A percentile compares a stretch with the other conserved stretches of the same genome.
Evolutionary conservation across 2,888 invertebrate species (phyloP).

Genomic region (Trachelus troglodyta): DNA sequence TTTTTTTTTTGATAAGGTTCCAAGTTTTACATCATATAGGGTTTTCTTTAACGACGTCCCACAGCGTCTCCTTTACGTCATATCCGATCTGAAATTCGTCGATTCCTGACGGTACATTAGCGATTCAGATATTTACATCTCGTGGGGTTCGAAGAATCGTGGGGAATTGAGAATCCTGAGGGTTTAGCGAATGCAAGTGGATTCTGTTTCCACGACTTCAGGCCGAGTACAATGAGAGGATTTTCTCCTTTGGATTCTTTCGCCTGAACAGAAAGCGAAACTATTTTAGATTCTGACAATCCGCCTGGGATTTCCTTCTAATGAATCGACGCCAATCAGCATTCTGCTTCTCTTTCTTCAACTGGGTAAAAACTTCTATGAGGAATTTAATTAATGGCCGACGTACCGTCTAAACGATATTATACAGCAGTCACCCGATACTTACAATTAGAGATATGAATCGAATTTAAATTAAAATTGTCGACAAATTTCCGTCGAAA

Average conservation of each 20-base stretch:
- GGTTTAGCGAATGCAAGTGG: not conserved
- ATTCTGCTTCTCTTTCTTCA: slow-evolving; percentile 19
- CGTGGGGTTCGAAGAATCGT: not conserved
- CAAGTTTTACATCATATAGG: not conserved
- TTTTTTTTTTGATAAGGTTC: not conserved
- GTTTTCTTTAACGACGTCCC: not conserved
- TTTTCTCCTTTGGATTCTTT: not conserved
- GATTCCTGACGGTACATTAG: not conserved
- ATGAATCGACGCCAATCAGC: slow-evolving; percentile 38
- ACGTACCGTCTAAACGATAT: slow-evolving; percentile 47
- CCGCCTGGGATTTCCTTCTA: slow-evolving; percentile 41
- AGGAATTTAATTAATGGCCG: slow-evolving; percentile 62
- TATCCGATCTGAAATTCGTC: not conserved
- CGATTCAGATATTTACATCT: slow-evolving; percentile 1
- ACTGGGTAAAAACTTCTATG: slow-evolving; percentile 35
- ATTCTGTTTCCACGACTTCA: not conserved
- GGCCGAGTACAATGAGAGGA: not conserved
- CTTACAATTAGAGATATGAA: slow-evolving; percentile 48
- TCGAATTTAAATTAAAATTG: slow-evolving; percentile 59
- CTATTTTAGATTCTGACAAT: slow-evolving; percentile 45
- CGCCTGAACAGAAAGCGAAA: slow-evolving; percentile 28
- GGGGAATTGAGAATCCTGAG: not conserved
- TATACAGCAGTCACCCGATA: slow-evolving; percentile 38
- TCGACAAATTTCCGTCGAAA: slow-evolving; percentile 46
- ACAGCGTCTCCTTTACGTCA: not conserved